Evolutionary conservation across 2,797 vertebrate genomes (phyloP).

Genomic region (Petrocephalus sullivani): DNA sequence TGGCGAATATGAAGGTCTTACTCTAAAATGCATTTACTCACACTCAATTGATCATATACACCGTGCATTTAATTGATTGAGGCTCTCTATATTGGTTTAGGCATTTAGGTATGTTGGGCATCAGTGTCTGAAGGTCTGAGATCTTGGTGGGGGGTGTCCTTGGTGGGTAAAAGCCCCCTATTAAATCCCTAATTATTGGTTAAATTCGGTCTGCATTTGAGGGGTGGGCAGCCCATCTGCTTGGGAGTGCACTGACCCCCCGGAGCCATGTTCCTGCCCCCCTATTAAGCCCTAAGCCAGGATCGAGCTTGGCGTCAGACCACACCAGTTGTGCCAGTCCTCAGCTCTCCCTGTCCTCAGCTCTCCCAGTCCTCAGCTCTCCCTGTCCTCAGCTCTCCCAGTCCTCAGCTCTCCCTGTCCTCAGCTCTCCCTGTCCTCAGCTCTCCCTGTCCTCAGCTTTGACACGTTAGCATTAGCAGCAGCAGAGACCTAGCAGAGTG

Average conservation of each 20-base stretch:
- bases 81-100: not conserved
- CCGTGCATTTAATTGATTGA: not conserved
- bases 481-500: not conserved
- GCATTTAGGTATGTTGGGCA: not conserved
- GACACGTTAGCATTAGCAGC: not conserved
- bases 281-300: not conserved
- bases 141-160: not conserved
- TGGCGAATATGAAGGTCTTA: not conserved
- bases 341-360: not conserved
- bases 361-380: too few relatives aligned
- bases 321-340: not conserved
- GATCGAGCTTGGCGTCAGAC: not conserved
- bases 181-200: not conserved
- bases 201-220: not conserved
- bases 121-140: not conserved
- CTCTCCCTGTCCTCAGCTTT: not conserved
- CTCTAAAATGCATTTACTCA: not conserved
- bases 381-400: not conserved
- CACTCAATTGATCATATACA: not conserved
- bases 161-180: not conserved
- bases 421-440: too few relatives aligned
- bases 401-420: not conserved
- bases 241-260: not conserved
- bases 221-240: not conserved
- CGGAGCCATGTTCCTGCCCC: not conserved